These are phyloP conservation scores for Eupithecia tripunctaria DNA, from an alignment of 2,888 invertebrate species.

Conservation along the genomic window DNA sequence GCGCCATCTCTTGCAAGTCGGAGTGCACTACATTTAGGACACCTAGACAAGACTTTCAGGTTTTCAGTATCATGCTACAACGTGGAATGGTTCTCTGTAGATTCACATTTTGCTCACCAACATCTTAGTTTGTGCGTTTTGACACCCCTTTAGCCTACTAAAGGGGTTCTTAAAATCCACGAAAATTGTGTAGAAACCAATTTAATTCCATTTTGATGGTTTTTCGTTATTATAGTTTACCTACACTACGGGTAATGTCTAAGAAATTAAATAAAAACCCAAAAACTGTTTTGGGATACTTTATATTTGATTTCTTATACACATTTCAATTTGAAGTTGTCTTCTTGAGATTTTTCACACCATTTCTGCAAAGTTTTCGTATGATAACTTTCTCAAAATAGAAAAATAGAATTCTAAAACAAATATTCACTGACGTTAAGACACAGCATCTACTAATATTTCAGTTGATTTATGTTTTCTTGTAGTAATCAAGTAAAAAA, in stretches of 20 bases:
- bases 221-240: too few relatives aligned
- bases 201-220: too few relatives aligned
- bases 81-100: background rate
- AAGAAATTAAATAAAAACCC: too few relatives aligned
- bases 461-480: background rate
- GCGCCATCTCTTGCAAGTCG: constrained; percentile 29
- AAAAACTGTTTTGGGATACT: too few relatives aligned
- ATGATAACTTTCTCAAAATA: background rate
- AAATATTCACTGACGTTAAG: background rate
- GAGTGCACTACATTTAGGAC: constrained; percentile 9
- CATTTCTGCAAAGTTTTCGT: background rate
- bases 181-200: too few relatives aligned
- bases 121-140: background rate
- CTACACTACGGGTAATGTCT: too few relatives aligned
- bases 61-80: background rate
- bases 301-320: too few relatives aligned
- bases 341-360: background rate
- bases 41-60: constrained; percentile 29
- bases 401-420: background rate
- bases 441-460: background rate
- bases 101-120: background rate
- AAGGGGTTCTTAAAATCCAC: too few relatives aligned
- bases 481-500: background rate
- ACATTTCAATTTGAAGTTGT: too few relatives aligned
- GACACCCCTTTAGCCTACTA: too few relatives aligned